phyloP scores from a whole-genome alignment of 2,888 invertebrate species.

The Drosophila tanythrix region DNA sequence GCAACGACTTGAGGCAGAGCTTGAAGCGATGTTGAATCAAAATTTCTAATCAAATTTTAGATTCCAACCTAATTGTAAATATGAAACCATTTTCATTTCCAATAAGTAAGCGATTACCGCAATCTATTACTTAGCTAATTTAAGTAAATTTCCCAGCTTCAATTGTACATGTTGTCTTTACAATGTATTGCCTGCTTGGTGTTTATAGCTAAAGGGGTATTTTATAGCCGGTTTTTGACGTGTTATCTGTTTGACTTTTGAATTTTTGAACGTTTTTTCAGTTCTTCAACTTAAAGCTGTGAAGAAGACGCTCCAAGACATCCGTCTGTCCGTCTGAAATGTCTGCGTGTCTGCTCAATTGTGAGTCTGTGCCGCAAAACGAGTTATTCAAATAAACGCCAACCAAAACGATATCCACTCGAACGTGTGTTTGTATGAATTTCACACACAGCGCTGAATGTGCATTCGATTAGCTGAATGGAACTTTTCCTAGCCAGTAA shows the following conservation, averaged over 20 bases:
- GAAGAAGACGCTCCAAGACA: constrained; percentile 59
- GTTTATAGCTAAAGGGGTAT: constrained; percentile 26
- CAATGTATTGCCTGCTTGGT: background rate
- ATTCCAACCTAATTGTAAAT: background rate
- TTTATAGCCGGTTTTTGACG: constrained; percentile 10
- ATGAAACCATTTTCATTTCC: background rate
- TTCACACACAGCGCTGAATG: constrained; percentile 44
- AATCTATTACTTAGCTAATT: background rate
- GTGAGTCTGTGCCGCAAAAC: constrained; percentile 70
- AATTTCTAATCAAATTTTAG: background rate
- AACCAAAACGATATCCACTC: constrained; percentile 41
- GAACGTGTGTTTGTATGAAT: constrained; percentile 51
- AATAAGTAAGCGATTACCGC: background rate
- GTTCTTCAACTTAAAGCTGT: constrained; percentile 54
- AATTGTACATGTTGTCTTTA: background rate
- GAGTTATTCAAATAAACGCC: constrained; percentile 75
- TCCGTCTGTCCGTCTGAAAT: constrained; percentile 5
- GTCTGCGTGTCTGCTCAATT: constrained; percentile 16
- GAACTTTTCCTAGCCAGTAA: constrained; percentile 57
- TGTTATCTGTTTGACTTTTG: constrained; percentile 36
- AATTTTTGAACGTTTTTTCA: constrained; percentile 54
- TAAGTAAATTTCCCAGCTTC: background rate
- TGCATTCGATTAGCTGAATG: constrained; percentile 68
- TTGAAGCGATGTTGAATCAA: background rate
- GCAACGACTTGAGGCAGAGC: background rate